Percentiles rank a stretch among this genome's conserved stretches.
phyloP scores from a whole-genome alignment of 2,113 vertebrate species.

The Nothocercus nigrocapillus region DNA sequence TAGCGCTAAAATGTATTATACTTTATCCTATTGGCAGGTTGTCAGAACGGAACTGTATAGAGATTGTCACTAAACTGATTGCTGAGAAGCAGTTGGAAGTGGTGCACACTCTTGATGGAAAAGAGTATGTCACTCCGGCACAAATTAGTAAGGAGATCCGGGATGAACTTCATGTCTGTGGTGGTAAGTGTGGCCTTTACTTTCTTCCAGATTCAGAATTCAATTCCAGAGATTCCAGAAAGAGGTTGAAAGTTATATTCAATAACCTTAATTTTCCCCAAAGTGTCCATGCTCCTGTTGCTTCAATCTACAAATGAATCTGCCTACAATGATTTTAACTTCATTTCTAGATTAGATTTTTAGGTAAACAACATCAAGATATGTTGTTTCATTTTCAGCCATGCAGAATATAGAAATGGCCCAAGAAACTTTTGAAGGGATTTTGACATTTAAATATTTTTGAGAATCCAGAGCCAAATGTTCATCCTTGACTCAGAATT shows the following conservation, averaged over 20 bases:
- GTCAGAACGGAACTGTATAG: constrained; percentile 96
- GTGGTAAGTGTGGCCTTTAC: constrained; percentile 80
- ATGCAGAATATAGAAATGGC: not conserved
- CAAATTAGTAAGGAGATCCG: constrained; percentile 92
- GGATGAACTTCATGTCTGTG: constrained; percentile 90
- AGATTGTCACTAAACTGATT: constrained; percentile 91
- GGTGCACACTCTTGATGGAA: constrained; percentile 95
- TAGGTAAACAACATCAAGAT: not conserved
- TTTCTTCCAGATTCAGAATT: not conserved
- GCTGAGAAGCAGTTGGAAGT: constrained; percentile 94
- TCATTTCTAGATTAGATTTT: not conserved
- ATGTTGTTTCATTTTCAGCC: not conserved
- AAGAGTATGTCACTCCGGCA: constrained; percentile 93
- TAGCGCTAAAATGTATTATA: not conserved
- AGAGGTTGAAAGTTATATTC: not conserved
- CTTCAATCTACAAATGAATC: not conserved
- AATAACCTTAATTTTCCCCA: not conserved
- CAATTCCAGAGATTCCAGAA: not conserved
- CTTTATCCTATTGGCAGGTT: constrained; percentile 74
- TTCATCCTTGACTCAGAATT: not conserved
- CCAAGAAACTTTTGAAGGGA: not conserved
- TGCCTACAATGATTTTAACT: not conserved
- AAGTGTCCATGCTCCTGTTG: fast-evolving
- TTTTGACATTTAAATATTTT: not conserved
- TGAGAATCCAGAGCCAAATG: not conserved